phyloP scores from a whole-genome alignment of 1,140 invertebrate genomes.

The Pristionchus pacificus region DNA sequence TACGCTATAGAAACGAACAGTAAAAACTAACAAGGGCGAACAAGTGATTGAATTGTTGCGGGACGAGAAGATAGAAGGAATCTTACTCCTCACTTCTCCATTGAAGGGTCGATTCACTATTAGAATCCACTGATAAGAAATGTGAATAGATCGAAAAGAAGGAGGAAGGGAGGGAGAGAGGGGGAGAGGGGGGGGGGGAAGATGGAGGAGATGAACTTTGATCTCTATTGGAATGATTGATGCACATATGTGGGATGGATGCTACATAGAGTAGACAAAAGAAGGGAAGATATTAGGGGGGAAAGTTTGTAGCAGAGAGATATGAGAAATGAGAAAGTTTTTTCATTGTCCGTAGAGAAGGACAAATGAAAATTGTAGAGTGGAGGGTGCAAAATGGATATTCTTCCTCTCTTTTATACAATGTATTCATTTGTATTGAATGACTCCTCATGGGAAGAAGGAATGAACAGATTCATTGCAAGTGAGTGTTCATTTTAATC shows the following conservation, averaged over 20 bases:
- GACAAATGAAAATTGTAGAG: background rate
- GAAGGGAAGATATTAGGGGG: slow-evolving; percentile 9
- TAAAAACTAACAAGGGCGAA: no score
- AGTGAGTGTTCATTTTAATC: slow-evolving; percentile 11
- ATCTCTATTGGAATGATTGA: background rate
- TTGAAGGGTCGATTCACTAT: no score
- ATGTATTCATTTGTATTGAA: background rate
- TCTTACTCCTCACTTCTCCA: no score
- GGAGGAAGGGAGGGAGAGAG: background rate
- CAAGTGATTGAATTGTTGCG: no score
- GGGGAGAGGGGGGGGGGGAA: background rate
- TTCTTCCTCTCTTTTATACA: slow-evolving; percentile 3
- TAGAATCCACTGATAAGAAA: slow-evolving; percentile 2
- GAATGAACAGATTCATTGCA: slow-evolving; percentile 3
- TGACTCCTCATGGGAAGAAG: background rate
- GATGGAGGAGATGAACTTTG: background rate
- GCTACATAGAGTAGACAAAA: slow-evolving; percentile 8
- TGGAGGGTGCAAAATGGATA: background rate
- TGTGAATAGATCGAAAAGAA: background rate
- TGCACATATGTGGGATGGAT: background rate
- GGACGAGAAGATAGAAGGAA: no score
- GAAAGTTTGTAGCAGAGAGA: slow-evolving; percentile 9
- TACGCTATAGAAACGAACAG: no score
- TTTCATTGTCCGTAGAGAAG: no score
- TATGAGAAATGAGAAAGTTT: slow-evolving; percentile 11